Percentiles rank a stretch among this genome's conserved stretches.
Evolutionary conservation across 2,888 invertebrate genomes (phyloP).

Genomic region (Boloria euphrosyne): DNA sequence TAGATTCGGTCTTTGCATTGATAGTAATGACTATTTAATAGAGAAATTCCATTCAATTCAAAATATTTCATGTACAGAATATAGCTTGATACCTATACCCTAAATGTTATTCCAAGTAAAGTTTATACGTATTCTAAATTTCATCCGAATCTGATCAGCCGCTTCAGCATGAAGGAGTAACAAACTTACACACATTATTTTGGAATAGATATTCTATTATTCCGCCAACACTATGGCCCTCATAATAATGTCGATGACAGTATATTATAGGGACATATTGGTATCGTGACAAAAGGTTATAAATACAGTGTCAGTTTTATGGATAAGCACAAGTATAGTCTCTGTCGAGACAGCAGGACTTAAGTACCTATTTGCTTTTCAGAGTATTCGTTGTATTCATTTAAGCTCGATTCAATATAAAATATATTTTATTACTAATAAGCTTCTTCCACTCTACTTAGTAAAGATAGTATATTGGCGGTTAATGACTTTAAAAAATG

Average conservation of each 20-base stretch:
- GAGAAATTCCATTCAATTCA: no score
- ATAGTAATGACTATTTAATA: no score
- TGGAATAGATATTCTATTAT: background rate
- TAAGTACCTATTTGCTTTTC: conserved; percentile 14
- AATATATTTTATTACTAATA: background rate
- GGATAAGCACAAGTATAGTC: conserved; percentile 61
- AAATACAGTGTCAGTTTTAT: conserved; percentile 67
- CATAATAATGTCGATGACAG: conserved; percentile 68
- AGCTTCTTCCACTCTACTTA: no score
- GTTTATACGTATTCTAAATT: no score
- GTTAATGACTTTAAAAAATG: no score
- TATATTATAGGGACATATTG: conserved; percentile 78
- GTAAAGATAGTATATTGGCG: no score
- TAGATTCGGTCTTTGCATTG: no score
- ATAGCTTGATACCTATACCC: no score
- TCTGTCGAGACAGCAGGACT: conserved; percentile 7
- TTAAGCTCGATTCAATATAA: background rate
- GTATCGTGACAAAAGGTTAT: conserved; percentile 76
- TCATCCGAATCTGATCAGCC: no score
- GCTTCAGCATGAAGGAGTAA: background rate
- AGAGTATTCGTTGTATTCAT: conserved; percentile 3
- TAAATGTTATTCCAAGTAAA: no score
- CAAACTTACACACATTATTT: background rate
- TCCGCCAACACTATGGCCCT: conserved; percentile 47
- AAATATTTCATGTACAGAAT: no score